Conservation (phyloP, 2,888 invertebrate species). For the Hofmannophila pseudospretella region DNA sequence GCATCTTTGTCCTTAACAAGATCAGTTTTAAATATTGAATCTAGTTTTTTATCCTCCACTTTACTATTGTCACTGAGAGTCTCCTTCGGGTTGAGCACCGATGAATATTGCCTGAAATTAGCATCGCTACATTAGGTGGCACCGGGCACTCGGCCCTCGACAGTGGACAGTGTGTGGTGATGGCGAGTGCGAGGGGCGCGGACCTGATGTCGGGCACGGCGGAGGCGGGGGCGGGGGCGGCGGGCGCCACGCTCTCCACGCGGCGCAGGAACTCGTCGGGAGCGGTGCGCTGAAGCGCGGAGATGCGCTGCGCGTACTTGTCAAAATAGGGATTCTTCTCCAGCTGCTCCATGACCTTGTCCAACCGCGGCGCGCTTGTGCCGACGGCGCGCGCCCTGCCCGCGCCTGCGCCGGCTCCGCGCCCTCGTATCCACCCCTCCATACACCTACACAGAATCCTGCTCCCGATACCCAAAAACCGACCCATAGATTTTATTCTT, state of each 20-base stretch:
- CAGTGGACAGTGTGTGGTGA: not conserved
- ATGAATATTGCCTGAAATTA: constrained; percentile 80
- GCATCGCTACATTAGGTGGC: no score
- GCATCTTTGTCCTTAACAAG: constrained; percentile 83
- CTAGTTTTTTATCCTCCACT: constrained; percentile 70
- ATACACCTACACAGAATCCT: not conserved
- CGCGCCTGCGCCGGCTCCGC: not conserved
- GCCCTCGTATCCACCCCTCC: not conserved
- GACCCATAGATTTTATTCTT: not conserved
- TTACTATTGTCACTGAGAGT: constrained; percentile 29
- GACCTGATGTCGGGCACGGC: not conserved
- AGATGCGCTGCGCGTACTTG: constrained; percentile 88
- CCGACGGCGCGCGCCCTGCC: constrained; percentile 39
- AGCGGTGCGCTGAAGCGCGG: constrained; percentile 85
- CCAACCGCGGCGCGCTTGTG: constrained; percentile 21
- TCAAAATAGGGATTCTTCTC: constrained; percentile 87
- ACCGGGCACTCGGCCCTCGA: no score
- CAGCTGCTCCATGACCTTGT: constrained; percentile 75
- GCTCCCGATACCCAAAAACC: not conserved
- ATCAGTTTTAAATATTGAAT: constrained; percentile 87
- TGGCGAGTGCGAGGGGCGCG: not conserved
- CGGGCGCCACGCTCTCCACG: constrained; percentile 80
- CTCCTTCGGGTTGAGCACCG: constrained; percentile 81
- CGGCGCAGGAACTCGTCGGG: constrained; percentile 87
- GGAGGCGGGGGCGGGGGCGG: constrained; percentile 21